These are phyloP conservation scores for Ennomos erosarius DNA, from an alignment of 2,888 invertebrate species.

Conservation along the genomic window DNA sequence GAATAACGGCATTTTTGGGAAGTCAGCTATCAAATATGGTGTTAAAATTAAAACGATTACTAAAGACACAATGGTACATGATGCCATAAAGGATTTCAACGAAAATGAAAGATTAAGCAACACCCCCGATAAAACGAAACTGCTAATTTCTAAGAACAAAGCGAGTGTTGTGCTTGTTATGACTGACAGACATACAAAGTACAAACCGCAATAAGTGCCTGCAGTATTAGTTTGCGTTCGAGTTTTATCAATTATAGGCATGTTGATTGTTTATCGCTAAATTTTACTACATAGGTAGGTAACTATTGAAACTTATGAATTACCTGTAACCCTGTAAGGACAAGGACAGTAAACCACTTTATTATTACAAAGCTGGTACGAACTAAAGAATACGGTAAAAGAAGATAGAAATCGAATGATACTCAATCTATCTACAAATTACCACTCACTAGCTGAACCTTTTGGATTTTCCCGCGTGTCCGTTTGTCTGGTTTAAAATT, in stretches of 20 bases:
- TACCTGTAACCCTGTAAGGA: too few species aligned
- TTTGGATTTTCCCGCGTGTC: too few species aligned
- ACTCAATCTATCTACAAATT: too few species aligned
- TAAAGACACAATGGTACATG: slow-evolving; percentile 35
- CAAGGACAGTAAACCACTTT: too few species aligned
- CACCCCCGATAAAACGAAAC: slow-evolving; percentile 60
- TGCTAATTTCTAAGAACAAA: slow-evolving; percentile 74
- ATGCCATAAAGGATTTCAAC: slow-evolving; percentile 47
- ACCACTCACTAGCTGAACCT: too few species aligned
- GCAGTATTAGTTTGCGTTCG: slow-evolving; percentile 39
- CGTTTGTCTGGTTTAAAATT: not conserved
- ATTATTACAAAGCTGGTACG: too few species aligned
- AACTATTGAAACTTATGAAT: too few species aligned
- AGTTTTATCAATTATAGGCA: slow-evolving; percentile 22
- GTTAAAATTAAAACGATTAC: slow-evolving; percentile 24
- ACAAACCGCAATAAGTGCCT: slow-evolving; percentile 49
- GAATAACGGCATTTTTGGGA: slow-evolving; percentile 7
- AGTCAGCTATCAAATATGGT: slow-evolving; percentile 14
- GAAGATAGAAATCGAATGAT: too few species aligned
- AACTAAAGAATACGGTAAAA: too few species aligned
- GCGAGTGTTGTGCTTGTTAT: slow-evolving; percentile 53
- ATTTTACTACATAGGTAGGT: too few species aligned
- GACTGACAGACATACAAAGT: slow-evolving; percentile 33
- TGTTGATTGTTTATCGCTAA: not conserved
- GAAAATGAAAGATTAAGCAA: slow-evolving; percentile 62